These are phyloP conservation scores for Calliopsis andreniformis DNA, from an alignment of 1,140 invertebrate species.

Conservation along the genomic window DNA sequence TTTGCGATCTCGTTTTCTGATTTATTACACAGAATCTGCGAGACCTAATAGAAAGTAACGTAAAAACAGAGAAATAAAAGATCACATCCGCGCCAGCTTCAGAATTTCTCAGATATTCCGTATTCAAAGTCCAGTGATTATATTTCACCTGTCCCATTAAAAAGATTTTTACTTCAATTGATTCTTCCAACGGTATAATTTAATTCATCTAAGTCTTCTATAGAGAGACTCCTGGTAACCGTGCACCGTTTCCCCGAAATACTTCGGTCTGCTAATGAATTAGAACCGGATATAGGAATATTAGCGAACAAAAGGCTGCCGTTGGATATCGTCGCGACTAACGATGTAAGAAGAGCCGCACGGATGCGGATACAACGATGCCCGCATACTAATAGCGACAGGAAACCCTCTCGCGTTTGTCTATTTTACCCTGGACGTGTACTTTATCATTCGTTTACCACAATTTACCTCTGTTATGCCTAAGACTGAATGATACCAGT, in stretches of 20 bases:
- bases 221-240: not conserved
- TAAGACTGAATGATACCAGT: conserved; percentile 29
- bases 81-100: no score
- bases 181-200: not conserved
- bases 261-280: conserved; percentile 32
- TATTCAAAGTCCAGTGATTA: no score
- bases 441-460: conserved; percentile 23
- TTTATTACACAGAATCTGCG: no score
- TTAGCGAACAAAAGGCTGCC: conserved; percentile 53
- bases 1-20: no score
- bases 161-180: not conserved
- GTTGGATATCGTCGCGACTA: conserved; percentile 60
- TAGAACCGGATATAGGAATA: conserved; percentile 68
- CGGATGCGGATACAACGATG: conserved; percentile 72
- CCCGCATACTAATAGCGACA: conserved; percentile 75
- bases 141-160: not conserved
- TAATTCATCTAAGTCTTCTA: not conserved
- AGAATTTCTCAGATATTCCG: no score
- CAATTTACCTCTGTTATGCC: conserved; percentile 39
- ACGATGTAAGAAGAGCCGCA: conserved; percentile 61
- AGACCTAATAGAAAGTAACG: no score
- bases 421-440: conserved; percentile 58
- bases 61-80: no score
- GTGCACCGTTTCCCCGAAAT: not conserved
- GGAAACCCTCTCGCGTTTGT: conserved; percentile 69